Evolutionary conservation across 1,140 invertebrate species (phyloP).

Genomic region (Cydia amplana): DNA sequence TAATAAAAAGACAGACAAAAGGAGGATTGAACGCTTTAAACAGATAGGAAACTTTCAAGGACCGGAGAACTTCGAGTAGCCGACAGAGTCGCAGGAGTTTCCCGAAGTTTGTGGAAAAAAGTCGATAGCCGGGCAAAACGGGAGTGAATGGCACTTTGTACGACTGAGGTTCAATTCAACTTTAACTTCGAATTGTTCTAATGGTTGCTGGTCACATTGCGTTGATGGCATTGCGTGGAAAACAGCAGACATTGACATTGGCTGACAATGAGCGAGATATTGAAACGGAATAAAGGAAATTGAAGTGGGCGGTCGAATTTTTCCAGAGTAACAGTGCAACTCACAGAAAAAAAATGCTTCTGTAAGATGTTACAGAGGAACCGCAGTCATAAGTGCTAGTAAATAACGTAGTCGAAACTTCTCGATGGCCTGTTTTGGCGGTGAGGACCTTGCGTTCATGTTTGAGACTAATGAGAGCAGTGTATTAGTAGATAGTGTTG

Average conservation of each 20-base stretch:
- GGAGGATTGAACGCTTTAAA: conserved; percentile 5
- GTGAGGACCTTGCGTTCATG: too few relatives aligned
- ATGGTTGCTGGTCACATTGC: not conserved
- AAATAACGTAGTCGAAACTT: too few relatives aligned
- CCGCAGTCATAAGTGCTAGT: too few relatives aligned
- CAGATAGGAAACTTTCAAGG: conserved; percentile 12
- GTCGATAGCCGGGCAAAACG: not conserved
- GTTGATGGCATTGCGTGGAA: not conserved
- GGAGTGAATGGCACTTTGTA: conserved; percentile 3
- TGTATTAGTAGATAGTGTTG: too few relatives aligned
- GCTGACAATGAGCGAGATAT: too few relatives aligned
- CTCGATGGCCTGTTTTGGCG: too few relatives aligned
- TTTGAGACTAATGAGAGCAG: too few relatives aligned
- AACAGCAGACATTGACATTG: not conserved
- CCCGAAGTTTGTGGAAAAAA: not conserved
- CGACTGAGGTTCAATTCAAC: not conserved
- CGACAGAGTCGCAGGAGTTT: not conserved
- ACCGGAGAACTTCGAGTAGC: not conserved
- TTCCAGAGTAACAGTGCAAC: too few relatives aligned
- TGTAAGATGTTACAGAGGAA: too few relatives aligned
- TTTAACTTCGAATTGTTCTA: not conserved
- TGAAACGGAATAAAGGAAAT: too few relatives aligned
- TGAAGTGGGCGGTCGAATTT: too few relatives aligned
- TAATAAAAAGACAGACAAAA: not conserved
- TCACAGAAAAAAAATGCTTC: too few relatives aligned